Conservation (phyloP, 35 echinoderm and acorn worm species). For the Chiridota heheva region DNA sequence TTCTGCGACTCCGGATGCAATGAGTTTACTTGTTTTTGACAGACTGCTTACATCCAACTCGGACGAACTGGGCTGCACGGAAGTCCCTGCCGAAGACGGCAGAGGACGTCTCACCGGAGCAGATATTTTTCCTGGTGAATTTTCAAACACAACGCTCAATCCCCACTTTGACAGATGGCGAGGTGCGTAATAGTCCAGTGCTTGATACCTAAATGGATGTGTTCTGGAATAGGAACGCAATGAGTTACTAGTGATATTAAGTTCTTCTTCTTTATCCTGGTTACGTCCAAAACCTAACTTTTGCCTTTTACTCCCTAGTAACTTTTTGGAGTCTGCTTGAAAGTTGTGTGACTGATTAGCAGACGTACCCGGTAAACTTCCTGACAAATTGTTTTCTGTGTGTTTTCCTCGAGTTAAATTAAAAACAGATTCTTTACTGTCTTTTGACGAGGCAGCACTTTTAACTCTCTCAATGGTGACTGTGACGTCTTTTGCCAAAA, state of each 20-base stretch:
- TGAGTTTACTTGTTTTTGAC: constrained; percentile 15
- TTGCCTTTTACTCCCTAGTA: constrained; percentile 1
- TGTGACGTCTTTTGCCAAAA: constrained; percentile 35
- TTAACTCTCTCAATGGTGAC: constrained; percentile 37
- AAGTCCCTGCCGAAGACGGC: constrained; percentile 38
- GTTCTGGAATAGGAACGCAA: constrained; percentile 77
- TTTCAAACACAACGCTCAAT: constrained; percentile 34
- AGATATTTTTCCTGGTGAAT: constrained; percentile 18
- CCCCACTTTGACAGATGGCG: constrained; percentile 33
- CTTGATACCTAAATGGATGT: constrained; percentile 77
- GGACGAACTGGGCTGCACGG: constrained; percentile 13
- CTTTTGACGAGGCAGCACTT: not conserved
- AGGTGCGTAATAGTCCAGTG: constrained; percentile 80
- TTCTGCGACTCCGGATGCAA: constrained; percentile 16
- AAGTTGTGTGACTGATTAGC: not conserved
- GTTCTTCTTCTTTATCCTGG: constrained; percentile 13
- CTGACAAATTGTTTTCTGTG: not conserved
- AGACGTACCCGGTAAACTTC: constrained; percentile 15
- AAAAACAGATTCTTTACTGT: not conserved
- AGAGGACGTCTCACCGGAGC: constrained; percentile 55
- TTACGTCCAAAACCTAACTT: constrained; percentile 20
- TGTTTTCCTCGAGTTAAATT: not conserved
- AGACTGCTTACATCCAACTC: constrained; percentile 34
- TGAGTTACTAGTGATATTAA: constrained; percentile 65
- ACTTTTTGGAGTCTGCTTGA: constrained; percentile 18